A percentile compares a stretch with the other conserved stretches of the same genome.
These are phyloP conservation scores for Anniella stebbinsi DNA, from an alignment of 2,797 vertebrate species.

Conservation along the genomic window DNA sequence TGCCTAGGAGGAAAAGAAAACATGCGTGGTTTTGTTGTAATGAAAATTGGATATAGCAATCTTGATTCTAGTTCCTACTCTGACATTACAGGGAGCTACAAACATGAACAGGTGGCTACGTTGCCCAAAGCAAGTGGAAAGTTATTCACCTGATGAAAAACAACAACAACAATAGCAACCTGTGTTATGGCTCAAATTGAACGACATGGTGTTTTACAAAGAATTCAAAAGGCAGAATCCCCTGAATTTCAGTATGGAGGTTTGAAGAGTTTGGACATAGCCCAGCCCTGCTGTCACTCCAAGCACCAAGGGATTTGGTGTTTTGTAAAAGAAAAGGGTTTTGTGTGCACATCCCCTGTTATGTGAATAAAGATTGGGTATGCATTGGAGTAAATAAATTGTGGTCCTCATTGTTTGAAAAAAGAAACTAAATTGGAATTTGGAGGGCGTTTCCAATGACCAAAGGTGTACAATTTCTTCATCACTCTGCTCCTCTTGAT, in stretches of 20 bases:
- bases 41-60: background rate
- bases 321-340: no score
- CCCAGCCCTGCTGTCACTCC: no score
- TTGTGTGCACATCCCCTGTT: background rate
- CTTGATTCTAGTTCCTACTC: background rate
- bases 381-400: background rate
- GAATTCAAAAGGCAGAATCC: no score
- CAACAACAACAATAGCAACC: background rate
- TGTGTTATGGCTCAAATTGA: background rate
- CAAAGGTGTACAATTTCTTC: background rate
- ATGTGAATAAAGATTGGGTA: background rate
- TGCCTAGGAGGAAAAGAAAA: conserved; percentile 60
- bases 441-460: background rate
- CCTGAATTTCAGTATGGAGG: background rate
- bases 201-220: background rate
- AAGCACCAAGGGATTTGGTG: background rate
- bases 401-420: background rate
- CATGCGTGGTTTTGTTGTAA: background rate
- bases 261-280: background rate
- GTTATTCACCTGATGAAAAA: background rate
- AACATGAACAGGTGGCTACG: background rate
- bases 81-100: background rate
- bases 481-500: background rate
- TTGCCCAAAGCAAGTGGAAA: background rate
- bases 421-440: background rate